Evolutionary conservation across 2,797 vertebrate species (phyloP).

Genomic region (Mormyrops boulengeri): DNA sequence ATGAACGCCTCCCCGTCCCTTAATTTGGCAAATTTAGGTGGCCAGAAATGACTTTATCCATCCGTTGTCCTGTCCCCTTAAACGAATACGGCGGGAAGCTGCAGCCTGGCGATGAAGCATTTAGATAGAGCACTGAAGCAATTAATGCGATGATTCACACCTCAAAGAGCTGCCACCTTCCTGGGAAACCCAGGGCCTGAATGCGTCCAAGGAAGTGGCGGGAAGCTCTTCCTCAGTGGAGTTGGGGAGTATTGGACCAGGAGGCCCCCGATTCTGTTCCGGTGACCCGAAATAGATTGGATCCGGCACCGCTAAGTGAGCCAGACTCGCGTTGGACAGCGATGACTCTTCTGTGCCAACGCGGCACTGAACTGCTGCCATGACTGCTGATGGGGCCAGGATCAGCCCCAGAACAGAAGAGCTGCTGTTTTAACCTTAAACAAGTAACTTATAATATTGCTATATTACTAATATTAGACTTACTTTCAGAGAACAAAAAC

Average conservation of each 20-base stretch:
- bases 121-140: constrained; percentile 59
- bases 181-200: constrained; percentile 7
- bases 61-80: constrained; percentile 32
- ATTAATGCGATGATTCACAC: constrained; percentile 53
- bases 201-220: background rate
- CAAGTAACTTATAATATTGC: background rate
- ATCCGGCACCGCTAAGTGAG: background rate
- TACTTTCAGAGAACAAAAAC: background rate
- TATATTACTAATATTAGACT: background rate
- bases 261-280: background rate
- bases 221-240: background rate
- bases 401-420: background rate
- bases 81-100: constrained; percentile 25
- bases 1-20: constrained; percentile 38
- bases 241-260: background rate
- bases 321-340: background rate
- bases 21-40: constrained; percentile 51
- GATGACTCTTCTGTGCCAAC: background rate
- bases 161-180: constrained; percentile 37
- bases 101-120: constrained; percentile 36
- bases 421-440: background rate
- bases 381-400: background rate
- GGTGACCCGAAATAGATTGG: background rate
- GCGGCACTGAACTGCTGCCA: background rate
- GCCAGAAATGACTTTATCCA: constrained; percentile 42